Conservation (phyloP, 2,888 invertebrate species). For the Leucophora obtusa region DNA sequence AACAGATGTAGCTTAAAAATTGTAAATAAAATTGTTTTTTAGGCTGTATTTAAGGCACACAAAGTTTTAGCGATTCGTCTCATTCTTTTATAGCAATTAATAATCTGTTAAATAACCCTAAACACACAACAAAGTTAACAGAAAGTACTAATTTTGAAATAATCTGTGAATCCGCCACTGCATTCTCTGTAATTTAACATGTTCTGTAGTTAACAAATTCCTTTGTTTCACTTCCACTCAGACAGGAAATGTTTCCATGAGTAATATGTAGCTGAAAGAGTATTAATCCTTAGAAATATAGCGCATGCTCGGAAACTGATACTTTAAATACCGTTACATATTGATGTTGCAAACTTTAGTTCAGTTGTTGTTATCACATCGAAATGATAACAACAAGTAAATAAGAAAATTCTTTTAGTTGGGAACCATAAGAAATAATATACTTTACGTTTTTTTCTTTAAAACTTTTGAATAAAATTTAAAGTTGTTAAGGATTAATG, state of each 20-base stretch:
- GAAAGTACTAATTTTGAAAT: neutral
- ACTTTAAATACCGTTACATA: constrained; percentile 42
- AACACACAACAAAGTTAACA: neutral
- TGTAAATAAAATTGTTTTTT: too few relatives aligned
- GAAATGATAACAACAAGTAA: constrained; percentile 37
- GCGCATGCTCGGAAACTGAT: constrained; percentile 36
- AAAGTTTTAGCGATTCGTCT: too few relatives aligned
- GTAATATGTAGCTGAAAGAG: neutral
- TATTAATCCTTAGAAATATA: neutral
- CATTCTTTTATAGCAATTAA: too few relatives aligned
- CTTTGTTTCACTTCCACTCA: neutral
- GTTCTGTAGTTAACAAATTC: neutral
- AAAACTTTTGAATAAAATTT: neutral
- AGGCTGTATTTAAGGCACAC: too few relatives aligned
- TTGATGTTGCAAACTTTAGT: neutral
- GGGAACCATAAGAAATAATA: neutral
- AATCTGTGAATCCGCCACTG: constrained; percentile 24
- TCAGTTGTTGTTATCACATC: constrained; percentile 43
- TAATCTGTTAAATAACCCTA: too few relatives aligned
- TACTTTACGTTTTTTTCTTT: constrained; percentile 28
- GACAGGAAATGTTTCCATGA: neutral
- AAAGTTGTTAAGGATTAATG: constrained; percentile 25
- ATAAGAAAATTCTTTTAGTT: neutral
- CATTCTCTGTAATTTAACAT: constrained; percentile 33
- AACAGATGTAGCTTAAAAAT: too few relatives aligned